Evolutionary conservation across 92 coral and sea anemone genomes (phyloP).

Genomic region (Epizoanthus fatuus): DNA sequence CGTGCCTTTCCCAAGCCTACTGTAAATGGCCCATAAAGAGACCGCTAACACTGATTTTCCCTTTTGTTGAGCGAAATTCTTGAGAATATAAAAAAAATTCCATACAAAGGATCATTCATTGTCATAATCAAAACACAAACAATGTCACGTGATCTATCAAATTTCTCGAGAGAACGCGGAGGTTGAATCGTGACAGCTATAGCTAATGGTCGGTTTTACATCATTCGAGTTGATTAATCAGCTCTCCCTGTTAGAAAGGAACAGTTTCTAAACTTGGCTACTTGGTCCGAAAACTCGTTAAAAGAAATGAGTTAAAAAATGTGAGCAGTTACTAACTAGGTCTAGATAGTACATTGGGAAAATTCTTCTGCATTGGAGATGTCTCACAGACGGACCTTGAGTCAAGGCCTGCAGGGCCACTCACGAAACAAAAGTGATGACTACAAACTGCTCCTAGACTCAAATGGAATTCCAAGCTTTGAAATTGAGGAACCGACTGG

Average conservation of each 20-base stretch:
- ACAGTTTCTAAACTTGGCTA: neutral
- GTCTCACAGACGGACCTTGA: slow-evolving; percentile 30
- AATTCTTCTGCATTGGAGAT: neutral
- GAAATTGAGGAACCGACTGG: slow-evolving; percentile 45
- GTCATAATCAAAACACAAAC: neutral
- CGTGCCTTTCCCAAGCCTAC: too few relatives aligned
- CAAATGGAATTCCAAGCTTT: slow-evolving; percentile 28
- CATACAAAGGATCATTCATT: neutral
- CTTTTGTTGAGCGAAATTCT: too few relatives aligned
- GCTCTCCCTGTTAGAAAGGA: neutral
- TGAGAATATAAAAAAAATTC: neutral
- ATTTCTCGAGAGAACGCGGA: neutral
- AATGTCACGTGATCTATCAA: slow-evolving; percentile 28
- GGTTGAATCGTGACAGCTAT: neutral
- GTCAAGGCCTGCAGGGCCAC: slow-evolving; percentile 68
- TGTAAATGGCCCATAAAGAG: too few relatives aligned
- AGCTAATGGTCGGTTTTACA: neutral
- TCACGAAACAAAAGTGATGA: slow-evolving; percentile 89
- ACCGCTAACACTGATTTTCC: too few relatives aligned
- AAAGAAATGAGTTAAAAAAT: neutral
- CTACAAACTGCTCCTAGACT: slow-evolving; percentile 61
- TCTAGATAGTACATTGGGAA: neutral
- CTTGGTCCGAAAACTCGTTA: neutral
- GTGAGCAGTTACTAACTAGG: neutral
- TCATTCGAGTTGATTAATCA: neutral